Percentiles rank a stretch among this genome's conserved stretches.
Conservation (phyloP, 1,140 invertebrate genomes). For the Philopotamus ludificatus region DNA sequence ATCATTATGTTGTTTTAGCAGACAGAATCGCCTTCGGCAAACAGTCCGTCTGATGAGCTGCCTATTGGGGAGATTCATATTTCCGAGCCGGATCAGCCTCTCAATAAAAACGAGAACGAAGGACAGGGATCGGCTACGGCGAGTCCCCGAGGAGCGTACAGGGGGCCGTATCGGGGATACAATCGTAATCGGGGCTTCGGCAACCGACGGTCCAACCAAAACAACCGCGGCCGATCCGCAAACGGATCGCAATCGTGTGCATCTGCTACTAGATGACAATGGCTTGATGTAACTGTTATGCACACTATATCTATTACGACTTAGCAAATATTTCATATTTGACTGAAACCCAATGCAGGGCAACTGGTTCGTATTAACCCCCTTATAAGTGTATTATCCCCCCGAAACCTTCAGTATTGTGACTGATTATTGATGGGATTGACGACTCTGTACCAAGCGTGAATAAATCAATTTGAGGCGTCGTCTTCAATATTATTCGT, state of each 20-base stretch:
- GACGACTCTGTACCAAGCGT: too few relatives aligned
- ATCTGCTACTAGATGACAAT: slow-evolving; percentile 41
- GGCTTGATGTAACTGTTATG: slow-evolving; percentile 26
- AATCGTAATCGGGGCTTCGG: slow-evolving; percentile 47
- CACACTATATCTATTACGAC: slow-evolving; percentile 34
- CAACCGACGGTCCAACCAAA: slow-evolving; percentile 46
- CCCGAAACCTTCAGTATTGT: slow-evolving; percentile 6
- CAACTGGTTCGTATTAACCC: slow-evolving; percentile 22
- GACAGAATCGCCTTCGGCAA: slow-evolving; percentile 1
- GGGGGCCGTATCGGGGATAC: slow-evolving; percentile 47
- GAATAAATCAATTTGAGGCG: too few relatives aligned
- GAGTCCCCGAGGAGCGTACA: slow-evolving; percentile 32
- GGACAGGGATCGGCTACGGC: slow-evolving; percentile 20
- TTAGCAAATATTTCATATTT: slow-evolving; percentile 40
- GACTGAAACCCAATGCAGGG: slow-evolving; percentile 37
- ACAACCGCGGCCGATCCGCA: slow-evolving; percentile 23
- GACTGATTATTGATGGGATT: neutral
- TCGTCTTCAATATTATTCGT: too few relatives aligned
- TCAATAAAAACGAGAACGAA: slow-evolving; percentile 13
- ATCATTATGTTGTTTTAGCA: slow-evolving; percentile 15
- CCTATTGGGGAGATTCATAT: slow-evolving; percentile 26
- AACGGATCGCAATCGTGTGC: slow-evolving; percentile 34
- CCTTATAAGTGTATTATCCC: slow-evolving; percentile 14
- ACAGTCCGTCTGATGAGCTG: slow-evolving; percentile 28
- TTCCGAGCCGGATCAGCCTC: neutral